A percentile compares a stretch with the other conserved stretches of the same genome.
Conservation (phyloP, 2,113 vertebrate species). For the Catharus fuscescens region DNA sequence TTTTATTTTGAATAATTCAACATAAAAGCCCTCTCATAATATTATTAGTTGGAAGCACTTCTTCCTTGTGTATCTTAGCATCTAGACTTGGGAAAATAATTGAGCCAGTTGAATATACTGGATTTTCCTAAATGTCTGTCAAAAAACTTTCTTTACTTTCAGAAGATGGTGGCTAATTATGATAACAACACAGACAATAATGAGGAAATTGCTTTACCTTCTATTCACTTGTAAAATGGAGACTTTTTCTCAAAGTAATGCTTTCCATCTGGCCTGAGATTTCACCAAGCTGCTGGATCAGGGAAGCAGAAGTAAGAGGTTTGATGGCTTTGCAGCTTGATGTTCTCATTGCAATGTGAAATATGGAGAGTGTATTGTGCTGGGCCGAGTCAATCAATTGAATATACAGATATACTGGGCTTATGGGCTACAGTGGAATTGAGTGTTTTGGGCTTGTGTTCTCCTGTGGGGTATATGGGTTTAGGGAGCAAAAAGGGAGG, state of each 20-base stretch:
- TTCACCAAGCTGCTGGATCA: background rate
- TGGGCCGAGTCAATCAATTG: background rate
- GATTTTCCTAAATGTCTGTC: background rate
- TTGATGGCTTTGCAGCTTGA: background rate
- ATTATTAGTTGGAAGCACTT: background rate
- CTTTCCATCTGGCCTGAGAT: background rate
- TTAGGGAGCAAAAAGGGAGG: background rate
- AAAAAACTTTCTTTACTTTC: background rate
- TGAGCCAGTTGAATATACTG: background rate
- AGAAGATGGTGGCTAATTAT: constrained; percentile 9
- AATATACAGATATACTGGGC: background rate
- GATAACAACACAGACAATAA: background rate
- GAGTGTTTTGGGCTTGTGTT: background rate
- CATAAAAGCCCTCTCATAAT: background rate
- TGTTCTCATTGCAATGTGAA: background rate
- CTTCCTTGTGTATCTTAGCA: background rate
- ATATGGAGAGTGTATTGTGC: background rate
- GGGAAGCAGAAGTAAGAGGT: background rate
- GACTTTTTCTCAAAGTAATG: background rate
- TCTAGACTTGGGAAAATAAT: background rate
- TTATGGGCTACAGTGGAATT: background rate
- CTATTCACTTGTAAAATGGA: background rate
- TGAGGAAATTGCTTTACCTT: background rate
- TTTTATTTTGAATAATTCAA: background rate
- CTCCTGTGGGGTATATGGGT: background rate